A percentile compares a stretch with the other conserved stretches of the same genome.
phyloP scores from a whole-genome alignment of 2,888 invertebrate genomes.

The Rosalia funebris region DNA sequence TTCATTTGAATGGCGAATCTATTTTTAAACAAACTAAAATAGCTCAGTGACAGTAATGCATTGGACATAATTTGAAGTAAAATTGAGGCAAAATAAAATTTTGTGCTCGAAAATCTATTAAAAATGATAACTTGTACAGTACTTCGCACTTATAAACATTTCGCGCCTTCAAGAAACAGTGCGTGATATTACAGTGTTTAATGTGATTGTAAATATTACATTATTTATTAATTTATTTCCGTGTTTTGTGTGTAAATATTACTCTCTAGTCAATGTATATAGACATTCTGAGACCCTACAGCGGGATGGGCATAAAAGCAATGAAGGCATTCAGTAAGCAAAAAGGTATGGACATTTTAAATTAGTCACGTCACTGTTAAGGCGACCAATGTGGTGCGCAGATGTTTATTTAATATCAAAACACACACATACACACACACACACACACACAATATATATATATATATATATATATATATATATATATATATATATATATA shows the following conservation, averaged over 20 bases:
- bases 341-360: slow-evolving; percentile 70
- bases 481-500: neutral
- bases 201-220: slow-evolving; percentile 25
- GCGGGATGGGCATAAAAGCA: slow-evolving; percentile 88
- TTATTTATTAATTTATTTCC: slow-evolving; percentile 30
- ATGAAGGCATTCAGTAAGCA: slow-evolving; percentile 89
- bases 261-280: slow-evolving; percentile 68
- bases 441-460: too few species aligned
- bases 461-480: neutral
- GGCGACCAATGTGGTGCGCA: slow-evolving; percentile 27
- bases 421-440: too few species aligned
- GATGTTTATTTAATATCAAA: slow-evolving; percentile 24
- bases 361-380: slow-evolving; percentile 14
- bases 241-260: slow-evolving; percentile 40
- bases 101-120: slow-evolving; percentile 24
- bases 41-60: slow-evolving; percentile 41
- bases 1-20: slow-evolving; percentile 35
- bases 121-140: slow-evolving; percentile 18
- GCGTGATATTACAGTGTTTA: slow-evolving; percentile 41
- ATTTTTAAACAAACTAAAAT: slow-evolving; percentile 39
- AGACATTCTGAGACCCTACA: slow-evolving; percentile 67
- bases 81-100: slow-evolving; percentile 35
- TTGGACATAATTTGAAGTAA: slow-evolving; percentile 37
- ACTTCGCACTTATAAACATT: neutral
- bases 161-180: slow-evolving; percentile 1